These are phyloP conservation scores for Leucania comma DNA, from an alignment of 2,888 invertebrate genomes.

Conservation along the genomic window DNA sequence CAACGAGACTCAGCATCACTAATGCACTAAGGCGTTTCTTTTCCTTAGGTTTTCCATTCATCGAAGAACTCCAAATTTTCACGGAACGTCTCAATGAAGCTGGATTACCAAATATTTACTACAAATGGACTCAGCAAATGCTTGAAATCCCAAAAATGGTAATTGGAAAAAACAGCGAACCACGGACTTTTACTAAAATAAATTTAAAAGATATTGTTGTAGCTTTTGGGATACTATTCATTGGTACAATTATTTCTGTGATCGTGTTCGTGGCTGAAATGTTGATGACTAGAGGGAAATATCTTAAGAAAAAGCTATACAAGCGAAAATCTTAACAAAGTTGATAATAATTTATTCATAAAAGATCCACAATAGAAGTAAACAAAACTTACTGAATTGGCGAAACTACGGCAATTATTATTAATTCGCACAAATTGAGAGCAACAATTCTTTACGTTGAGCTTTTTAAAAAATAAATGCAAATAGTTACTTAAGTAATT, in stretches of 20 bases:
- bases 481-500: neutral
- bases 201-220: slow-evolving; percentile 65
- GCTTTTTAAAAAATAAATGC: neutral
- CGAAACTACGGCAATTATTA: neutral
- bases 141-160: slow-evolving; percentile 58
- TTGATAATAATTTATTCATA: neutral
- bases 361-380: neutral
- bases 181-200: slow-evolving; percentile 66
- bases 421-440: neutral
- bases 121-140: slow-evolving; percentile 73
- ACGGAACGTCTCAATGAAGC: slow-evolving; percentile 73
- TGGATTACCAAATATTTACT: slow-evolving; percentile 74
- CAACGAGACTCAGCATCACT: neutral
- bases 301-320: neutral
- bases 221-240: slow-evolving; percentile 66
- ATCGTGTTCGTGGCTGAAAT: slow-evolving; percentile 37
- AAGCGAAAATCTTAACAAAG: neutral
- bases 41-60: slow-evolving; percentile 72
- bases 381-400: neutral
- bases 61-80: slow-evolving; percentile 65
- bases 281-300: slow-evolving; percentile 11
- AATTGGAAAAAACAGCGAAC: slow-evolving; percentile 48
- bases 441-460: neutral
- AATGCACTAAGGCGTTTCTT: neutral
- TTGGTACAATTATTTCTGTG: slow-evolving; percentile 25